Evolutionary conservation across 2,113 vertebrate genomes (phyloP), one percentile per base, ranked within the genome.

Genomic region (Scolopax mira): DNA sequence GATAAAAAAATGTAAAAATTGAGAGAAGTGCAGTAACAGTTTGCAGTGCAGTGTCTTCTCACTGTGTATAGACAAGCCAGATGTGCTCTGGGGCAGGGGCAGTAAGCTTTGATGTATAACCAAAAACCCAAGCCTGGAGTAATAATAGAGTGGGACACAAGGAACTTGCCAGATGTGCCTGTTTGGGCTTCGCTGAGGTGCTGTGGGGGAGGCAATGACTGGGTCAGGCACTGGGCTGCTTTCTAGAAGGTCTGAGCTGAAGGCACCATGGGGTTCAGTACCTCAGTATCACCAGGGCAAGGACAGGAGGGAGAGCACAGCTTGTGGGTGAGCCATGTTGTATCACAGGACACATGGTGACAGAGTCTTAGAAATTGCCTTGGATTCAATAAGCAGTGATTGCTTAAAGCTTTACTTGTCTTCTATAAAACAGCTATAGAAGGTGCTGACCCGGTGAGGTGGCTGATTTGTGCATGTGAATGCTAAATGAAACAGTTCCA

Each of bases 351-450:
- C 39, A 24, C 6, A 18, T 62, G n/a, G 41, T 69, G 58, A 85
- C 35, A 52, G 35, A 37, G 39, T 65, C 71, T 51, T 64, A 66
- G 54, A 85, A 79, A 85, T 62, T 54, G 23, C 67, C 51, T 79
- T 88, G 73, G 39, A 42, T 85, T 88, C 44, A 49, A 17, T 61
- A 75, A 75, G 41, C 7, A 85, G 35, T 21, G 44, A 52, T 48
- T 81, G 48, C 37, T 37, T 72, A 78, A 92, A 88, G 27, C 9
- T 93, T 94, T 88, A 22, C 80, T 85, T 85, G 27, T 79, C 31
- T 85, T 72, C 49, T 49, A 4, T n/a, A 74, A 85, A 87, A 41
- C 11, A 95, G 49, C 25, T 89, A 33, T 72, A 55, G 62, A 78
- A 92, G 22, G 42, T 67, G 44, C 51, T 69, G 60, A 79, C 22